phyloP scores from a whole-genome alignment of 2,888 invertebrate species.

The Athalia cordata region DNA sequence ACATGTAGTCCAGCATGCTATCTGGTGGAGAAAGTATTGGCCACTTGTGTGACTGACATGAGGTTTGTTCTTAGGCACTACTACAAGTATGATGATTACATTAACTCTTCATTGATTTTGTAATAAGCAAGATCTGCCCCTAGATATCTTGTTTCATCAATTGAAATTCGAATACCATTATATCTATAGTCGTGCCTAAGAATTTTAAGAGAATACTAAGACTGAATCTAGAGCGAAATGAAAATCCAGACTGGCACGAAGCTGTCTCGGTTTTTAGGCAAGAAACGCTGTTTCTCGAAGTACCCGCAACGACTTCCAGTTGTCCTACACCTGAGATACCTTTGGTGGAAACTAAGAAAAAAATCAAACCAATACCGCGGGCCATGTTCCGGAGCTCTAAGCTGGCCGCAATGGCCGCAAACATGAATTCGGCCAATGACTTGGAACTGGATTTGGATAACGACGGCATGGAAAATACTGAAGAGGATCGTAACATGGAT shows the following conservation, averaged over 20 bases:
- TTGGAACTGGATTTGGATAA: constrained; percentile 54
- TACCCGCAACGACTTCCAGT: constrained; percentile 51
- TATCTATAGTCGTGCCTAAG: constrained; percentile 15
- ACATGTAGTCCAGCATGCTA: constrained; percentile 21
- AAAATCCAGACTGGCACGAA: constrained; percentile 52
- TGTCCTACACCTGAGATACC: constrained; percentile 6
- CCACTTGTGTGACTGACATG: constrained; percentile 10
- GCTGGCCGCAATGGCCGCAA: constrained; percentile 70
- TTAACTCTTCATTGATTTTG: not conserved
- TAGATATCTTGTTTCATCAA: not conserved
- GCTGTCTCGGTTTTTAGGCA: constrained; percentile 64
- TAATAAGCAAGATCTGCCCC: too few relatives aligned
- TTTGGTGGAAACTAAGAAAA: constrained; percentile 44
- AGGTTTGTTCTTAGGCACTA: not conserved
- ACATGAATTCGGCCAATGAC: constrained; percentile 62
- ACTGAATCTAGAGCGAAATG: constrained; percentile 18
- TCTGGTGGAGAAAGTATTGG: not conserved
- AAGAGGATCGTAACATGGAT: constrained; percentile 49
- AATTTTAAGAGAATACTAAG: constrained; percentile 3
- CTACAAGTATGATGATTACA: not conserved
- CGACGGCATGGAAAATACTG: constrained; percentile 51
- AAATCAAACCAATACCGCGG: constrained; percentile 62
- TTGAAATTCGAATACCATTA: not conserved
- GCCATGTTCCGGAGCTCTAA: constrained; percentile 69
- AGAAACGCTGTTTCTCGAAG: constrained; percentile 66